Evolutionary conservation across 2,797 vertebrate species (phyloP), one percentile per base, ranked within the genome.

Genomic region (Ceryle rudis): DNA sequence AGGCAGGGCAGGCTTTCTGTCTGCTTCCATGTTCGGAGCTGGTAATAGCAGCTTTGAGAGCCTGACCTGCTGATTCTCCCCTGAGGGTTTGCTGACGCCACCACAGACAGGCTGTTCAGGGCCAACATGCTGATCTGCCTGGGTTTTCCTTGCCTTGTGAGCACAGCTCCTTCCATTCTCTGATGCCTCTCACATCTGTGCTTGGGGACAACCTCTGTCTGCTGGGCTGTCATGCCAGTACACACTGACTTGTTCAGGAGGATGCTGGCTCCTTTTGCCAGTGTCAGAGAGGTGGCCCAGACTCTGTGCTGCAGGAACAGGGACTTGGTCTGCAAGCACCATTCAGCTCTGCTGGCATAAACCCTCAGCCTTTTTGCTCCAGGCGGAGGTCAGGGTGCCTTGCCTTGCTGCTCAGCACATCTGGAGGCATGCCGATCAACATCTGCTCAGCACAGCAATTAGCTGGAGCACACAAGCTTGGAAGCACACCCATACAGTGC

Each of bases 11-110:
- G 79, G 49, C 82, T 79, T 42, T 54, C 69, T 94, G 86, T 55
- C 54, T 72, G 62, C 62, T 96, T 90, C 83, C 73, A 33, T 89
- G 42, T 94, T 95, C 5, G 7, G 92, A 86, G 80, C 77, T 86
- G 66, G 35, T 58, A n/a, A 41, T 22, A 81, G 62, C 85, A 83
- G 80, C 73, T 66, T 26, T 14, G 85, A 69, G 74, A 91, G 85
- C 64, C 87, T 78, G 58, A 89, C 70, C 75, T 79, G 57, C 64
- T 81, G 54, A 8, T 51, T 81, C 44, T 91, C 73, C 73, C 51
- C 77, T 23, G 85, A 75, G 80, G 46, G 51, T n/a, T 51, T 92
- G 91, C 84, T 64, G 51, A 79, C 2, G 28, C 41, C 86, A 89
- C 82, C 66, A 57, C 2, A 0, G 35, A 78, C 65, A 88, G 51